Evolutionary conservation across 1,140 invertebrate species (phyloP).

Genomic region (Drosophila tani): DNA sequence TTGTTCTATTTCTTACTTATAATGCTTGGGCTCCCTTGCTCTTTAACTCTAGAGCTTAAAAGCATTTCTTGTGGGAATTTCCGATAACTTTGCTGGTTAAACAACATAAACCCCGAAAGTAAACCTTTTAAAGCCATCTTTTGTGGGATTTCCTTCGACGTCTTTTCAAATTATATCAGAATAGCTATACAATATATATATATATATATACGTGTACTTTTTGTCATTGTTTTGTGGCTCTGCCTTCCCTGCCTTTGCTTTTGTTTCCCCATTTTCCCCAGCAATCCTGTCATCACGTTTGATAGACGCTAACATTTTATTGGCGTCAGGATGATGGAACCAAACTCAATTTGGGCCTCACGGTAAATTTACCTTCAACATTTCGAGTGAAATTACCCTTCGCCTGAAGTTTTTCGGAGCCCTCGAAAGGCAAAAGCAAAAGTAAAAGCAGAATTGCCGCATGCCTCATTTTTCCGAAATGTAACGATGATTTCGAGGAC

Average conservation of each 20-base stretch:
- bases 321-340: slow-evolving; percentile 16
- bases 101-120: not conserved
- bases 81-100: not conserved
- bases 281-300: slow-evolving; percentile 23
- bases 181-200: slow-evolving; percentile 3
- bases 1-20: no score
- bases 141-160: slow-evolving; percentile 1
- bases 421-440: not conserved
- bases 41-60: no score
- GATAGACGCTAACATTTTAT: slow-evolving; percentile 25
- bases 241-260: no score
- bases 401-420: not conserved
- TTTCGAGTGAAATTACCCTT: slow-evolving; percentile 19
- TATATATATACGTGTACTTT: not conserved
- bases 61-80: not conserved
- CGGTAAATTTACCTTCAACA: slow-evolving; percentile 18
- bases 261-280: slow-evolving; percentile 6
- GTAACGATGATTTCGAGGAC: slow-evolving; percentile 4
- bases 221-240: not conserved
- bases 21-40: no score
- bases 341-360: slow-evolving; percentile 19
- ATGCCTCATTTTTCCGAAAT: slow-evolving; percentile 13
- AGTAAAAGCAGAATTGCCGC: slow-evolving; percentile 1
- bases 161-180: slow-evolving; percentile 8
- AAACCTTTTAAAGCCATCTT: slow-evolving; percentile 9